Conservation (phyloP, 2,888 invertebrate species). For the Agrochola litura region DNA sequence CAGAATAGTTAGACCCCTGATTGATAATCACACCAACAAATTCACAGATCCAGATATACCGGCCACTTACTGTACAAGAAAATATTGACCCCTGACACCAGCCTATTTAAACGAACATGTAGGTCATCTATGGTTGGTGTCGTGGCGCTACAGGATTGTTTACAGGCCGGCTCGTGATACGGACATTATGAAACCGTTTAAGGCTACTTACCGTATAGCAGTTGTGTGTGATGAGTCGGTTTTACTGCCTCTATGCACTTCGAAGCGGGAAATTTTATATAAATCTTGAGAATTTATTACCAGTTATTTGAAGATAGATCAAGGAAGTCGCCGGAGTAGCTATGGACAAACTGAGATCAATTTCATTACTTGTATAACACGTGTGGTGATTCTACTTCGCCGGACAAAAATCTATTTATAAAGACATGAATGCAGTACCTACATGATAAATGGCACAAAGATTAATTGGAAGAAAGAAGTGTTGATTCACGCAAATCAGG, state of each 20-base stretch:
- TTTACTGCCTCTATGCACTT: slow-evolving; percentile 23
- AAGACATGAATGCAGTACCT: neutral
- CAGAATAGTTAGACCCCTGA: slow-evolving; percentile 2
- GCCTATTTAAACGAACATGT: neutral
- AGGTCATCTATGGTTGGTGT: neutral
- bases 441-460: neutral
- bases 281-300: slow-evolving; percentile 15
- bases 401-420: neutral
- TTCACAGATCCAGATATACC: neutral
- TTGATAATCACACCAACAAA: neutral
- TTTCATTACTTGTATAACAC: neutral
- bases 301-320: slow-evolving; percentile 7
- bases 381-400: neutral
- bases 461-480: neutral
- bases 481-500: neutral
- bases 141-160: neutral
- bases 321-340: neutral
- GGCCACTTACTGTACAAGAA: neutral
- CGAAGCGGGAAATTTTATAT: slow-evolving; percentile 10
- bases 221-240: slow-evolving; percentile 2
- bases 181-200: slow-evolving; percentile 28
- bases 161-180: slow-evolving; percentile 24
- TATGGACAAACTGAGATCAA: neutral
- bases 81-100: neutral
- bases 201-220: slow-evolving; percentile 21